Conservation (phyloP, 2,888 invertebrate genomes). For the Scaptomyza cyrtandrae region DNA sequence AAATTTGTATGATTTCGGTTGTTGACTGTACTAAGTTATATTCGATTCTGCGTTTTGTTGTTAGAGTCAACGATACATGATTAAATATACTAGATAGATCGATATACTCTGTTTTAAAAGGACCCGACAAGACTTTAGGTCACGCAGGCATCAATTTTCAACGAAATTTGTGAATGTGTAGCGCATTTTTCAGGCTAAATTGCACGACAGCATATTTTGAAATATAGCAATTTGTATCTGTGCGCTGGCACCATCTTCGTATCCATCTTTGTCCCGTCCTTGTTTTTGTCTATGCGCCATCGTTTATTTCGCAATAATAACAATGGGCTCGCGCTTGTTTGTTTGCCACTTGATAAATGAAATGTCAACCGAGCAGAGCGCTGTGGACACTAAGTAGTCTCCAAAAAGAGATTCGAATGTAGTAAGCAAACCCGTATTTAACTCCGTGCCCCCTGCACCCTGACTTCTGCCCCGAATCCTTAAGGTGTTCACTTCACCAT, state of each 20-base stretch:
- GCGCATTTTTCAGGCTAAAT: constrained; percentile 38
- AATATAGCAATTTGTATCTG: constrained; percentile 72
- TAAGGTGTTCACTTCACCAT: constrained; percentile 64
- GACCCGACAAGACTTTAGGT: constrained; percentile 13
- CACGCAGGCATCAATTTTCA: constrained; percentile 45
- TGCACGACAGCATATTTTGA: constrained; percentile 57
- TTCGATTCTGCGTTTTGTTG: too few species aligned
- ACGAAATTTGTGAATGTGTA: constrained; percentile 23
- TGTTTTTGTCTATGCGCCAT: constrained; percentile 13
- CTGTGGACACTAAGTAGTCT: background rate
- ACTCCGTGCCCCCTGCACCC: background rate
- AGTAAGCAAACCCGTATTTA: background rate
- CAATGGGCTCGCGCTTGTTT: constrained; percentile 69
- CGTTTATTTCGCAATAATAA: constrained; percentile 70
- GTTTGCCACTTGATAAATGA: constrained; percentile 72
- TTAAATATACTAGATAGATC: too few species aligned
- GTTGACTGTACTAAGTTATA: too few species aligned
- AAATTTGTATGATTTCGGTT: too few species aligned
- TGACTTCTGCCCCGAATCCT: constrained; percentile 1
- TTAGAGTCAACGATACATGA: too few species aligned
- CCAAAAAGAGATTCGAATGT: constrained; percentile 11
- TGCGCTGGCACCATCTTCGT: constrained; percentile 7
- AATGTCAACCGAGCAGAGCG: constrained; percentile 44
- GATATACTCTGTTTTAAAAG: too few species aligned
- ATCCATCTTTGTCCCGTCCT: background rate